Conservation (phyloP, 2,797 vertebrate genomes). For the Chanos chanos region DNA sequence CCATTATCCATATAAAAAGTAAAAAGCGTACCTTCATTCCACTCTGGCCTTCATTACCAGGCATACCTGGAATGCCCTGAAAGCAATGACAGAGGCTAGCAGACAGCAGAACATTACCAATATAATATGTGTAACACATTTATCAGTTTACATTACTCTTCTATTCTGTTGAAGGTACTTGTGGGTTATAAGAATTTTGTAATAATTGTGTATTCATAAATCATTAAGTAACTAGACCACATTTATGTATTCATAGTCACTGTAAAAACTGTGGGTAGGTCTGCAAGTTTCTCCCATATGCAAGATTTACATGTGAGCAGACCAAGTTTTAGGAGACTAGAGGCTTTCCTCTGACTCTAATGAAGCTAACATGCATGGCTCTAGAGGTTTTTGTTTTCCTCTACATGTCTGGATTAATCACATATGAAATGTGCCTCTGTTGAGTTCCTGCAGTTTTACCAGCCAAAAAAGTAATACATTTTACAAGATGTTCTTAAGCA, state of each 20-base stretch:
- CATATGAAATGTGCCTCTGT: conserved; percentile 31
- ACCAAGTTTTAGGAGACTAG: background rate
- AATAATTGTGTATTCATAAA: too few relatives aligned
- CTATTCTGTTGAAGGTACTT: too few relatives aligned
- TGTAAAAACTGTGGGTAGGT: background rate
- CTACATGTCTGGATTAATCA: conserved; percentile 42
- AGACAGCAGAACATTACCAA: background rate
- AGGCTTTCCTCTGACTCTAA: conserved; percentile 26
- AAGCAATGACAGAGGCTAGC: conserved; percentile 19
- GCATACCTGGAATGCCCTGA: conserved; percentile 87
- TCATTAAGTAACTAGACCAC: too few relatives aligned
- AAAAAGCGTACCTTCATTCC: conserved; percentile 83
- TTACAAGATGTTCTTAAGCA: conserved; percentile 41
- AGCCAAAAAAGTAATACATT: conserved; percentile 45
- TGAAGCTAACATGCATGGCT: conserved; percentile 37
- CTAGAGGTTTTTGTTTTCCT: conserved; percentile 19
- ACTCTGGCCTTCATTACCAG: conserved; percentile 79
- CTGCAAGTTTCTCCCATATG: background rate
- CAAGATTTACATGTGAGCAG: too few relatives aligned
- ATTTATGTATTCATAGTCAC: background rate
- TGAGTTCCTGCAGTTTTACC: conserved; percentile 33
- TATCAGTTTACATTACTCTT: too few relatives aligned
- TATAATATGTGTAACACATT: too few relatives aligned
- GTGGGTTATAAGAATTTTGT: too few relatives aligned
- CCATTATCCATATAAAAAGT: background rate